Evolutionary conservation across 1,140 invertebrate genomes (phyloP), one percentile per base, ranked within the genome.

Genomic region (Drosophila nikananu): DNA sequence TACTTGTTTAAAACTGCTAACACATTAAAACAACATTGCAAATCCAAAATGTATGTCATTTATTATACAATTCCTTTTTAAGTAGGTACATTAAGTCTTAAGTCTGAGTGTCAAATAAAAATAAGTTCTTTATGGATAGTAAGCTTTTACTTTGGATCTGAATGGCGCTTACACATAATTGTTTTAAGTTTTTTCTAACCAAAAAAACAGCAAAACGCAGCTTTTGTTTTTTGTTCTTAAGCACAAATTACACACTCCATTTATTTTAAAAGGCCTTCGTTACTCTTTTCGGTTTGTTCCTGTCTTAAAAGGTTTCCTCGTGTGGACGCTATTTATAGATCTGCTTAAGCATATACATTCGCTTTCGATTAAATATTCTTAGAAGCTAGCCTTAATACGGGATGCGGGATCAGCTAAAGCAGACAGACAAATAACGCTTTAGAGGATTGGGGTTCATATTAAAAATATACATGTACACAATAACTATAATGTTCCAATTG

Each of bases 201-300:
- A 23, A 19, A 70, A 12, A 46, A 32, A 19, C 51, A 49, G 23
- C 19, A 15, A 55, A 67, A 46, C 37, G 7, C 19, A 4, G 1
- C 2, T 32, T 46, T 30, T 35, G 3, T 35, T 44, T 32, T 35
- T 30, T 15, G 52, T 64, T 41, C 41, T 37, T 59, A 66, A n/a
- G 67, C 62, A 71, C 25, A 70, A n/a, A 65, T 58, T 58, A 65
- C 37, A 42, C 17, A 59, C 48, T 77, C 62, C 62, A 39, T 59
- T 77, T 77, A 59, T 66, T 80, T 75, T 32, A 37, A 86, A 83
- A 82, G 79, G 75, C 75, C 75, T 77, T 80, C 52, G 55, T 86
- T 82, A 44, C 39, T 83, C 30, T 39, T 51, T 65, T 71, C 39
- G 44, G 49, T 64, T 54, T 32, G 52, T 83, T 51, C 51, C 32